A percentile compares a stretch with the other conserved stretches of the same genome.
Conservation (phyloP, 2,888 invertebrate species). For the Chydorus sphaericus region DNA sequence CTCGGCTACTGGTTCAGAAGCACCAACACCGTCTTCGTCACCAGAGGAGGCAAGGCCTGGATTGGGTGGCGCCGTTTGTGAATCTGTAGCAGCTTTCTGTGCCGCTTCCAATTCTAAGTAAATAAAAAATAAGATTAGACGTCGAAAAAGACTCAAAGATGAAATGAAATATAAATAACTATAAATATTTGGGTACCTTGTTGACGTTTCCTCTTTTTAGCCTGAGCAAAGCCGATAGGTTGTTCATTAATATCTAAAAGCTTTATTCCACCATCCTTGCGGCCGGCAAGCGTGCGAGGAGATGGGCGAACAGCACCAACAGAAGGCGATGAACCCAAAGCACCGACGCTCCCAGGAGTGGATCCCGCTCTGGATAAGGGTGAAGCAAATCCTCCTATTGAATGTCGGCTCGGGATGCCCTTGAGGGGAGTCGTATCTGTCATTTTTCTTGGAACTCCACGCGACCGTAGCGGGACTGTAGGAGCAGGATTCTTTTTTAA, state of each 20-base stretch:
- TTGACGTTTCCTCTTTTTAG: slow-evolving; percentile 74
- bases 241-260: slow-evolving; percentile 85
- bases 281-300: slow-evolving; percentile 45
- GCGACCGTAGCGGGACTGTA: slow-evolving; percentile 70
- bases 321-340: slow-evolving; percentile 41
- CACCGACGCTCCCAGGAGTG: slow-evolving; percentile 15
- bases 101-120: slow-evolving; percentile 41
- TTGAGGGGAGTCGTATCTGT: slow-evolving; percentile 88
- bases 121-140: slow-evolving; percentile 20
- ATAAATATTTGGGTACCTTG: slow-evolving; percentile 38
- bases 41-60: slow-evolving; percentile 24
- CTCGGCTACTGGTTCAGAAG: slow-evolving; percentile 23
- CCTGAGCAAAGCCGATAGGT: slow-evolving; percentile 65
- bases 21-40: slow-evolving; percentile 25
- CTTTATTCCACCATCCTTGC: slow-evolving; percentile 85
- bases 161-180: background rate
- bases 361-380: slow-evolving; percentile 4
- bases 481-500: slow-evolving; percentile 76
- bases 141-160: background rate
- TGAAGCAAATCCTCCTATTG: slow-evolving; percentile 36
- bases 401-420: slow-evolving; percentile 72
- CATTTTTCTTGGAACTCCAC: slow-evolving; percentile 89
- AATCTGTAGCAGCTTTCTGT: slow-evolving; percentile 24
- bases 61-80: slow-evolving; percentile 20
- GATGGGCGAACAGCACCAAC: slow-evolving; percentile 38